Evolutionary conservation across 2,888 invertebrate genomes (phyloP).

Genomic region (Steinernema carpocapsae): DNA sequence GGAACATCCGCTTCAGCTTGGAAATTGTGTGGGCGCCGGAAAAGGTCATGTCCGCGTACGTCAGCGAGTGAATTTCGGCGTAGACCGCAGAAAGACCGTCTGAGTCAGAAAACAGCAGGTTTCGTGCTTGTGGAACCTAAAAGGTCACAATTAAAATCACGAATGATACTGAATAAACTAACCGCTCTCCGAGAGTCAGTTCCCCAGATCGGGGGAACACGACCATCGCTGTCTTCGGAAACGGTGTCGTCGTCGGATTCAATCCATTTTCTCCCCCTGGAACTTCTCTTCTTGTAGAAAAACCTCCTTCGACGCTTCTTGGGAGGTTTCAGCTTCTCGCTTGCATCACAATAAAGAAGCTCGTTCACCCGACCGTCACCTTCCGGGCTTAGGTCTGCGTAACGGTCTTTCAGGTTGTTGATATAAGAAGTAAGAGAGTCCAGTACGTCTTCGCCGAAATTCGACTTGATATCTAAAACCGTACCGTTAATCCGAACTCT

Average conservation of each 20-base stretch:
- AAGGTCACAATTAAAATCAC: background rate
- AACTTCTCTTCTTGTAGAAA: background rate
- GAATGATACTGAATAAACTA: background rate
- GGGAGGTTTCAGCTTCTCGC: background rate
- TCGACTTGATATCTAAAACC: background rate
- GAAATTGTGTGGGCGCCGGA: background rate
- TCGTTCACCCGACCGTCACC: background rate
- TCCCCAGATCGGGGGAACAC: background rate
- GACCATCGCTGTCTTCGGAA: constrained; percentile 1
- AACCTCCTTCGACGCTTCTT: constrained; percentile 14
- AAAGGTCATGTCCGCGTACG: background rate
- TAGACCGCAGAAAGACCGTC: constrained; percentile 16
- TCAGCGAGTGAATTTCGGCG: background rate
- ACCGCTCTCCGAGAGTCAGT: background rate
- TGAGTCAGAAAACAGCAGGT: constrained; percentile 14
- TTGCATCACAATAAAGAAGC: background rate
- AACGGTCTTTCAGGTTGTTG: background rate
- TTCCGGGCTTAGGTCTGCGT: background rate
- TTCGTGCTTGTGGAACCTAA: background rate
- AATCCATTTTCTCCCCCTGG: background rate
- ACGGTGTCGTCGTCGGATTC: constrained; percentile 21
- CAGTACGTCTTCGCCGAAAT: background rate
- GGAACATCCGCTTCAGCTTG: constrained; percentile 1
- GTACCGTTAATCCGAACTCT: too few relatives aligned
- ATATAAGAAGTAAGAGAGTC: background rate